A percentile compares a stretch with the other conserved stretches of the same genome.
Conservation (phyloP, 2,113 vertebrate genomes). For the Corythornis cristatus region DNA sequence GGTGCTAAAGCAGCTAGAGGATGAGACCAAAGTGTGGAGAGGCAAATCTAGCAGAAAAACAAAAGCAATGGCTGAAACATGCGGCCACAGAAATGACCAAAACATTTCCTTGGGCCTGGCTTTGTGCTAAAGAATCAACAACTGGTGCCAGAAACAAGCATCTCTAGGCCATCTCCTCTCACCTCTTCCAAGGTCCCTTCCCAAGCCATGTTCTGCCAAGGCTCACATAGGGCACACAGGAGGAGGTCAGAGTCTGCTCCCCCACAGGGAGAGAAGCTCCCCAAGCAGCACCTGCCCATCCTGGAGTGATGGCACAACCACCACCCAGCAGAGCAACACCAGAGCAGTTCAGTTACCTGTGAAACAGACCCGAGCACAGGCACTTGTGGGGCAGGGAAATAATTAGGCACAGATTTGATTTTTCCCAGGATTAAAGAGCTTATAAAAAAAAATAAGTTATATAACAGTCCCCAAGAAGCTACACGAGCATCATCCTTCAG, state of each 20-base stretch:
- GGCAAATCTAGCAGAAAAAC: neutral
- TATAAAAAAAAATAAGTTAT: slow-evolving; percentile 21
- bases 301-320: neutral
- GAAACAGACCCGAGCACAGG: neutral
- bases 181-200: neutral
- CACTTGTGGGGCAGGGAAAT: neutral
- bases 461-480: slow-evolving; percentile 13
- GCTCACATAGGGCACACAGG: neutral
- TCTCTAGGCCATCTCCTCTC: fast-evolving
- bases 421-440: neutral
- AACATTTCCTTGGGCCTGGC: neutral
- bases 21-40: neutral
- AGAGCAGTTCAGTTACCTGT: neutral
- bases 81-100: neutral
- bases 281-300: fast-evolving
- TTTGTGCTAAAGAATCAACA: fast-evolving
- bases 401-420: neutral
- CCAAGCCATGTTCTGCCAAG: neutral
- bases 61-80: neutral
- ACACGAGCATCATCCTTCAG: neutral
- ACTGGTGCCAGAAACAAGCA: neutral
- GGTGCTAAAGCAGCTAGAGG: neutral
- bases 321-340: neutral
- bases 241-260: neutral
- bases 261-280: fast-evolving